phyloP scores from a whole-genome alignment of 2,888 invertebrate genomes.

The Pimpla rufipes region DNA sequence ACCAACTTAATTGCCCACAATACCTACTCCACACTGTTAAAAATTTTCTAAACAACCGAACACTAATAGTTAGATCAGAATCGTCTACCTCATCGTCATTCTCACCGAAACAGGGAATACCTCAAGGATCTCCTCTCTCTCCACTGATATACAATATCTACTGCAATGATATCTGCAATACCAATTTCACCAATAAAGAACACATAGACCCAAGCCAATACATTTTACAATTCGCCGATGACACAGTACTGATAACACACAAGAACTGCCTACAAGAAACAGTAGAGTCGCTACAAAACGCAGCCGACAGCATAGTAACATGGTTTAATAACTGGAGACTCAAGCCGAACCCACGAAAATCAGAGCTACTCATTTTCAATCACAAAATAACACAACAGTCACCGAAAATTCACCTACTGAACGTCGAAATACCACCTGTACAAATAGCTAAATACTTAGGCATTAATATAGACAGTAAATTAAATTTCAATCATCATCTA shows the following conservation, averaged over 20 bases:
- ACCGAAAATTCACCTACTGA: background rate
- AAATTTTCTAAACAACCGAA: background rate
- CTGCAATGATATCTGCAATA: constrained; percentile 42
- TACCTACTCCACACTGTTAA: background rate
- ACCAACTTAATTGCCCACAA: constrained; percentile 3
- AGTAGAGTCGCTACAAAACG: constrained; percentile 72
- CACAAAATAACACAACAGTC: constrained; percentile 9
- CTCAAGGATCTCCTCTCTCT: constrained; percentile 51
- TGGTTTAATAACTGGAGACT: constrained; percentile 52
- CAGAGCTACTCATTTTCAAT: constrained; percentile 4
- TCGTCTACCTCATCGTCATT: background rate
- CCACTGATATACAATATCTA: constrained; percentile 44
- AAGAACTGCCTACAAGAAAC: background rate
- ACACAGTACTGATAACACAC: constrained; percentile 11
- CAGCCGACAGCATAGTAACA: constrained; percentile 62
- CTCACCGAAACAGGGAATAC: constrained; percentile 43
- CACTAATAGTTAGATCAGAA: constrained; percentile 7
- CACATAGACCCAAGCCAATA: background rate
- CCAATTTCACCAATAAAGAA: background rate
- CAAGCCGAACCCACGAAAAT: constrained; percentile 42
- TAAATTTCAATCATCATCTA: constrained; percentile 18
- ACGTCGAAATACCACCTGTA: background rate
- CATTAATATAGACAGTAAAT: background rate
- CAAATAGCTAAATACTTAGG: background rate
- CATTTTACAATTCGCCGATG: constrained; percentile 21